Evolutionary conservation across 1,140 invertebrate genomes (phyloP).

Genomic region (Pristionchus pacificus): DNA sequence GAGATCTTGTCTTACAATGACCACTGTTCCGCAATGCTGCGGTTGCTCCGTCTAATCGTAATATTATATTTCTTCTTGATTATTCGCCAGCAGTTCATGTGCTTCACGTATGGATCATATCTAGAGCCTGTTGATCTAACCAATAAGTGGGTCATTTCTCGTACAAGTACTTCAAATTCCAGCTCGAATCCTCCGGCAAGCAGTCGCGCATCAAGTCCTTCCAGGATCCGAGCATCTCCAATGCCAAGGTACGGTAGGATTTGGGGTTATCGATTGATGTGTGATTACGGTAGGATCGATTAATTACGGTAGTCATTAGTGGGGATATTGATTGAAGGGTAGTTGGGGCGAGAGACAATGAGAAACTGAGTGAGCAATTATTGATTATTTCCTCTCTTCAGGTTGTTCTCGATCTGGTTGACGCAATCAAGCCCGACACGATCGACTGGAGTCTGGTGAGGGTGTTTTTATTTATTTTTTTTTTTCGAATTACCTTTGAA

Average conservation of each 20-base stretch:
- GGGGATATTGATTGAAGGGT: not conserved
- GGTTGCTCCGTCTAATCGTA: no score
- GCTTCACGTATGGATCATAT: no score
- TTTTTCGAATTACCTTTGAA: slow-evolving; percentile 15
- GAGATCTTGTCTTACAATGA: no score
- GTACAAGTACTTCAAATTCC: not conserved
- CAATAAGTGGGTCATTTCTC: no score
- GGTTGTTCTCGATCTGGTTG: slow-evolving; percentile 89
- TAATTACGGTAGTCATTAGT: not conserved
- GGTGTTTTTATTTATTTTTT: slow-evolving; percentile 14
- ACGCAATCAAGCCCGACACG: slow-evolving; percentile 87
- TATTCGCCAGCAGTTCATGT: no score
- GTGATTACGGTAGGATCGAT: not conserved
- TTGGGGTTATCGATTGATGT: not conserved
- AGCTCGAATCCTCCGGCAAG: slow-evolving; percentile 63
- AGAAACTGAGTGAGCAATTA: not conserved
- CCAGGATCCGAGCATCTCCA: slow-evolving; percentile 77
- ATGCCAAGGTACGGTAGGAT: slow-evolving; percentile 64
- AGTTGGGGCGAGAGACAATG: not conserved
- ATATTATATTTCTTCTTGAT: no score
- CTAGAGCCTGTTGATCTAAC: no score
- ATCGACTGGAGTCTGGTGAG: slow-evolving; percentile 85
- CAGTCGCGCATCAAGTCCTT: slow-evolving; percentile 82
- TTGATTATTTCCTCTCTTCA: not conserved
- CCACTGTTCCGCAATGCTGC: no score